Evolutionary conservation across 1,140 invertebrate species (phyloP).

Genomic region (Physella acuta): DNA sequence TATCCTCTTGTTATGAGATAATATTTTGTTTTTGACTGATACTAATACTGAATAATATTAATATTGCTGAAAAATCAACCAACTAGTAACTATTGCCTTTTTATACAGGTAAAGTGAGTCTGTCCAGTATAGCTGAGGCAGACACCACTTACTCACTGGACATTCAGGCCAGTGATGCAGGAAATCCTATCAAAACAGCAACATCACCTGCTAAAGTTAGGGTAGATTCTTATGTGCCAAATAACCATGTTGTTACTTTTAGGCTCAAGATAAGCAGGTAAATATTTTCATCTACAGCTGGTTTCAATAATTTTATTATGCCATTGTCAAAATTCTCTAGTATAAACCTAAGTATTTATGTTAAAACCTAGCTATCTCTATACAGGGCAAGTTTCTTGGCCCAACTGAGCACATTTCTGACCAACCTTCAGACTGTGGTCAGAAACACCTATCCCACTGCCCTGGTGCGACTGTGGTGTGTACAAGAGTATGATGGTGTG

Average conservation of each 20-base stretch:
- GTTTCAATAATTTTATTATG: too few species aligned
- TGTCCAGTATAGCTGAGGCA: conserved; percentile 8
- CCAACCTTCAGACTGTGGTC: conserved; percentile 23
- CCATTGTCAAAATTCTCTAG: too few species aligned
- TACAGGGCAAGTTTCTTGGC: conserved; percentile 26
- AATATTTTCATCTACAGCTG: too few species aligned
- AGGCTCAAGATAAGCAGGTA: conserved; percentile 8
- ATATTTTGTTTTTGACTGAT: too few species aligned
- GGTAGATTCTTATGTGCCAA: conserved; percentile 38
- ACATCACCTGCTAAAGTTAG: conserved; percentile 28
- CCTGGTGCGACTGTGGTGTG: conserved; percentile 31
- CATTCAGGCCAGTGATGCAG: conserved; percentile 32
- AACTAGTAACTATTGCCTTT: too few species aligned
- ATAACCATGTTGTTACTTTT: conserved; percentile 28
- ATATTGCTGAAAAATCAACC: too few species aligned
- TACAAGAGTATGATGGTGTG: conserved; percentile 25
- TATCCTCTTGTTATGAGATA: too few species aligned
- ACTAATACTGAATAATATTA: too few species aligned
- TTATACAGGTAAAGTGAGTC: conserved; percentile 28
- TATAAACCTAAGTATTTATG: too few species aligned
- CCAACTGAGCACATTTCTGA: conserved; percentile 23
- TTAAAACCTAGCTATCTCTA: too few species aligned
- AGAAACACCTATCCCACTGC: conserved; percentile 21
- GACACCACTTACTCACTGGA: conserved; percentile 31
- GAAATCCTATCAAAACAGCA: conserved; percentile 18